Evolutionary conservation across 2,797 vertebrate genomes (phyloP).

Genomic region (Sphenopsis melanotis): DNA sequence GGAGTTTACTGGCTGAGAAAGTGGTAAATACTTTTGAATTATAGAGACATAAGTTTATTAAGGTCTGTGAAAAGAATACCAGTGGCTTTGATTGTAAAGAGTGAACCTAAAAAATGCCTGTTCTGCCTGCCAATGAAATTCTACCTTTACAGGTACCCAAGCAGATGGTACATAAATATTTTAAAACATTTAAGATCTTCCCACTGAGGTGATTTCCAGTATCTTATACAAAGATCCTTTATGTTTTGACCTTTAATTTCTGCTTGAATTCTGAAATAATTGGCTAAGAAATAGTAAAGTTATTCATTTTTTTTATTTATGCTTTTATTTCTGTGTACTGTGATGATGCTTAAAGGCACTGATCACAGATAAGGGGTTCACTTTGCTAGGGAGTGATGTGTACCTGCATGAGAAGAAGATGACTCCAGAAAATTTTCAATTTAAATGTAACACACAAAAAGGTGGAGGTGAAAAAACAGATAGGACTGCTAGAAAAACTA

Average conservation of each 20-base stretch:
- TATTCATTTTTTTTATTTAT: background rate
- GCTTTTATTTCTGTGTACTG: background rate
- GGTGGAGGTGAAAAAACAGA: background rate
- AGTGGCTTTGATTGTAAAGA: background rate
- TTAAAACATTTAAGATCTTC: background rate
- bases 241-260: background rate
- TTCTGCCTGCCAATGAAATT: background rate
- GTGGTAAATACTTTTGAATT: background rate
- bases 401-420: background rate
- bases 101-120: background rate
- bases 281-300: background rate
- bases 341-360: background rate
- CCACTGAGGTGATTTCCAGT: background rate
- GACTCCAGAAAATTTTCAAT: background rate
- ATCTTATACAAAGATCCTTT: background rate
- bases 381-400: background rate
- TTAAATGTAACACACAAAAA: background rate
- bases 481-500: background rate
- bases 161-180: background rate
- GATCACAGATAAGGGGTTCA: background rate
- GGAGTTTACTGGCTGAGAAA: background rate
- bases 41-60: background rate
- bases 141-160: background rate
- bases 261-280: background rate
- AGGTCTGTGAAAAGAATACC: background rate